Percentiles rank a stretch among this genome's conserved stretches.
Evolutionary conservation across 1,140 invertebrate species (phyloP).

Genomic region (Sitophilus oryzae): DNA sequence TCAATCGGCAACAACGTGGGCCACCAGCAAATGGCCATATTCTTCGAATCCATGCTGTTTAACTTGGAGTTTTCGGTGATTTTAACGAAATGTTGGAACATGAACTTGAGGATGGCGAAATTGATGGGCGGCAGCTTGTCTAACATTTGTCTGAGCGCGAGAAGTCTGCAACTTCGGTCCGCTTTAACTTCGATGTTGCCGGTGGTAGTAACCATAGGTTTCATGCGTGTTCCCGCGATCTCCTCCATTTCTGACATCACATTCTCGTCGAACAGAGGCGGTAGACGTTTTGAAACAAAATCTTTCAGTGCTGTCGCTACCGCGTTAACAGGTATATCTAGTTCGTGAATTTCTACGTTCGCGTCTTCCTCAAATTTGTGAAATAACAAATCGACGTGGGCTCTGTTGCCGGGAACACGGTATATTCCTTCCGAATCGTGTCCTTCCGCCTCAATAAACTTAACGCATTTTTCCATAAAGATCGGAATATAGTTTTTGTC

Average conservation of each 20-base stretch:
- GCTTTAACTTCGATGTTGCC: constrained; percentile 66
- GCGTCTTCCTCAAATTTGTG: constrained; percentile 88
- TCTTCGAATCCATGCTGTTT: constrained; percentile 95
- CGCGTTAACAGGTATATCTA: constrained; percentile 92
- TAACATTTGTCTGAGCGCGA: constrained; percentile 78
- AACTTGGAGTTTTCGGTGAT: constrained; percentile 86
- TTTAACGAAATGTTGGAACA: constrained; percentile 89
- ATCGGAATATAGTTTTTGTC: constrained; percentile 79
- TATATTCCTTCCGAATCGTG: constrained; percentile 94
- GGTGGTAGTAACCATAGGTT: constrained; percentile 57
- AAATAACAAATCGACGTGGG: constrained; percentile 89
- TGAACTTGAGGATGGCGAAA: constrained; percentile 85
- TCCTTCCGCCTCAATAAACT: constrained; percentile 92
- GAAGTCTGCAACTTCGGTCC: constrained; percentile 81
- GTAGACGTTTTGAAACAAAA: constrained; percentile 89
- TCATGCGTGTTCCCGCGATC: constrained; percentile 67
- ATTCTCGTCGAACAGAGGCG: constrained; percentile 82
- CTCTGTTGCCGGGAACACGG: constrained; percentile 88
- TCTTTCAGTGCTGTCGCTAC: constrained; percentile 95
- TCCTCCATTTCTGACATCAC: constrained; percentile 88
- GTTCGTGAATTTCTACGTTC: constrained; percentile 69
- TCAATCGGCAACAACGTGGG: constrained; percentile 92
- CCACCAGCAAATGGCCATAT: constrained; percentile 97
- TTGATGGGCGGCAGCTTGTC: constrained; percentile 76
- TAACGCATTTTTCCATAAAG: constrained; percentile 91